These are phyloP conservation scores for Andrena praecox DNA, from an alignment of 2,888 invertebrate genomes.

Conservation along the genomic window DNA sequence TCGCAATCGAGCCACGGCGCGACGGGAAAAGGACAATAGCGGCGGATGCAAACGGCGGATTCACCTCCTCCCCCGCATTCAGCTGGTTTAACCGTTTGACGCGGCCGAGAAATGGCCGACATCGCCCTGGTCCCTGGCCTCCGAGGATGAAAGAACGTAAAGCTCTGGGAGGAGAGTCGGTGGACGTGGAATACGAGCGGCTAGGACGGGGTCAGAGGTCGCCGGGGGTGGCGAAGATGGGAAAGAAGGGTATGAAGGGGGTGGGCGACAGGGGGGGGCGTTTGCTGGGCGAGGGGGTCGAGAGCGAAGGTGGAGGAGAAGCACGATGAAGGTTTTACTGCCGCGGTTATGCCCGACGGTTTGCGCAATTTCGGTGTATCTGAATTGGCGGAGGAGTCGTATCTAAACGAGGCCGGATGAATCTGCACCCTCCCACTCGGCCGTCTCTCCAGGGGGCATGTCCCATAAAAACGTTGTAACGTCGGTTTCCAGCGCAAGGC, in stretches of 20 bases:
- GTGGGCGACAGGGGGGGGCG: not conserved
- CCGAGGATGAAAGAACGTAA: slow-evolving; percentile 17
- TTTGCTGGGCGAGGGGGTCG: not conserved
- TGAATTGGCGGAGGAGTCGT: slow-evolving; percentile 74
- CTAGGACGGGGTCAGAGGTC: slow-evolving; percentile 37
- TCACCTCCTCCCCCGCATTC: not conserved
- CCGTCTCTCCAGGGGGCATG: slow-evolving; percentile 56
- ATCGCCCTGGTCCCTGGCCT: slow-evolving; percentile 16
- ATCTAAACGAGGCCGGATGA: slow-evolving; percentile 78
- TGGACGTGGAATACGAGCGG: slow-evolving; percentile 31
- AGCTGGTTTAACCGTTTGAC: slow-evolving; percentile 32
- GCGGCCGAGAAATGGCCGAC: slow-evolving; percentile 44
- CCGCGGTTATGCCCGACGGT: slow-evolving; percentile 74
- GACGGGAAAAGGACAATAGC: slow-evolving; percentile 7
- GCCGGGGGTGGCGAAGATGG: slow-evolving; percentile 27
- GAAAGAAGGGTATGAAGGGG: slow-evolving; percentile 8
- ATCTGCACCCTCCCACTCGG: slow-evolving; percentile 67
- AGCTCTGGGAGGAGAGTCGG: slow-evolving; percentile 6
- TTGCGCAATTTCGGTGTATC: slow-evolving; percentile 78
- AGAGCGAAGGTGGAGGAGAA: slow-evolving; percentile 40
- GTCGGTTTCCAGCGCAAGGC: slow-evolving; percentile 48
- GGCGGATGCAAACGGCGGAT: slow-evolving; percentile 1
- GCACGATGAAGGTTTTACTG: slow-evolving; percentile 75
- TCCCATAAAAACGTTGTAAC: slow-evolving; percentile 69
- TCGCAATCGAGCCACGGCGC: not conserved